Conservation (phyloP, 2,797 vertebrate genomes). For the Tarsius wallacei region DNA sequence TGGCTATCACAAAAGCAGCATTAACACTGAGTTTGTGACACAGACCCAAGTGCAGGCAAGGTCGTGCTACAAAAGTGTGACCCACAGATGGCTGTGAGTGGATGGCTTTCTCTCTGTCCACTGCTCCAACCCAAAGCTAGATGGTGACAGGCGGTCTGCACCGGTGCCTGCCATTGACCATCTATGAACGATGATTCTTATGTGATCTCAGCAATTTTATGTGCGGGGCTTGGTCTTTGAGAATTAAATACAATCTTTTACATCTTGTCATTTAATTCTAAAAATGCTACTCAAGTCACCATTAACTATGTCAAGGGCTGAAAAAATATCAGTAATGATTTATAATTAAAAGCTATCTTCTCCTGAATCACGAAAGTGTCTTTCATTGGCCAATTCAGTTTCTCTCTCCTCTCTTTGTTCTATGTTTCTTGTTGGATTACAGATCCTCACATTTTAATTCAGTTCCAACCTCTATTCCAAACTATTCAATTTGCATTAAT, state of each 20-base stretch:
- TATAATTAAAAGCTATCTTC: neutral
- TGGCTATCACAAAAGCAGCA: neutral
- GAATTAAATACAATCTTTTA: neutral
- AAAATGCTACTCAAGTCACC: neutral
- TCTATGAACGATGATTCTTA: neutral
- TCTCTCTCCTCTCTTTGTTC: constrained; percentile 70
- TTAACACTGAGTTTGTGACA: neutral
- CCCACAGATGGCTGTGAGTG: too few species aligned
- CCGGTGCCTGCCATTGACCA: neutral
- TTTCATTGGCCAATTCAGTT: constrained; percentile 33
- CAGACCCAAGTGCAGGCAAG: neutral
- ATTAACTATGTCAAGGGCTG: neutral
- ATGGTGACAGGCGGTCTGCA: rapidly evolving
- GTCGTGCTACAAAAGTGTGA: neutral
- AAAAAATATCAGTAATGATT: neutral
- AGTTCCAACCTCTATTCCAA: neutral
- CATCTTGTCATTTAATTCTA: neutral
- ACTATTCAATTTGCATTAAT: constrained; percentile 39
- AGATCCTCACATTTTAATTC: constrained; percentile 71
- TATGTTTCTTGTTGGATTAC: constrained; percentile 26
- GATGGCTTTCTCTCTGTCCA: neutral
- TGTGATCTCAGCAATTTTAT: neutral
- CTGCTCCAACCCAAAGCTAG: neutral
- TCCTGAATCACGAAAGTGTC: constrained; percentile 39
- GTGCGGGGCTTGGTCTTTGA: neutral